Evolutionary conservation across 2,888 invertebrate species (phyloP), one percentile per base, ranked within the genome.

Genomic region (Phengaris alcon): DNA sequence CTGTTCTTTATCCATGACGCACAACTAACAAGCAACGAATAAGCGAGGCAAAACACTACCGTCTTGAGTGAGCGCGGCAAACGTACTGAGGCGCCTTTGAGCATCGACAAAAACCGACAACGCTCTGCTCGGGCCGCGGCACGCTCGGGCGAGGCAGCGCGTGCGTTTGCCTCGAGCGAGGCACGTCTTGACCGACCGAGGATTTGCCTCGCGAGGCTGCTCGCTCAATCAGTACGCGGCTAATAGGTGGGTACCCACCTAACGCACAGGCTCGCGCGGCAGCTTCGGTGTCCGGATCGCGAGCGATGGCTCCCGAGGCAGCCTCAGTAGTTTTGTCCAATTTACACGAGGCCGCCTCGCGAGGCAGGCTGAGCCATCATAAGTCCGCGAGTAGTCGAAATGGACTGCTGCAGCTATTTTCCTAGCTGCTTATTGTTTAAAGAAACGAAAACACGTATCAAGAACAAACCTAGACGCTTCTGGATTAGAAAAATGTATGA

Each of bases 401-500:
- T 46, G 46, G 46, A 46, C 35, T 4, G 10, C 35, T 6, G 52
- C 68, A 68, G 68, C 68, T 68, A 68, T 68, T 15, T 68, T 6
- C 22, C 68, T 68, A 13, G 4, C 68, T 6, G 77, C 78, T 76
- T 76, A 76, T 72, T 77, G 77, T 76, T 77, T 76, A 76, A 75
- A 57, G 55, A 79, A 78, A 80, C 72, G 79, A 78, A 80, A 76
- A 79, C 78, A 79, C 76, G 76, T 78, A 74, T 76, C 74, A 80
- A 79, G 77, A 78, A 78, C 78, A 78, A 77, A 77, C 77, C 78
- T 76, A 79, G 77, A 78, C 78, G 77, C 77, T 77, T 79, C 72
- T 78, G 78, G 80, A 80, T 79, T 75, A 78, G 73, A 77, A 77
- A 74, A 76, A 75, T 78, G 73, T 79, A 79, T 77, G 77, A 79